These are phyloP conservation scores for Philotrypesis tridentata DNA, from an alignment of 1,140 invertebrate species.

Conservation along the genomic window DNA sequence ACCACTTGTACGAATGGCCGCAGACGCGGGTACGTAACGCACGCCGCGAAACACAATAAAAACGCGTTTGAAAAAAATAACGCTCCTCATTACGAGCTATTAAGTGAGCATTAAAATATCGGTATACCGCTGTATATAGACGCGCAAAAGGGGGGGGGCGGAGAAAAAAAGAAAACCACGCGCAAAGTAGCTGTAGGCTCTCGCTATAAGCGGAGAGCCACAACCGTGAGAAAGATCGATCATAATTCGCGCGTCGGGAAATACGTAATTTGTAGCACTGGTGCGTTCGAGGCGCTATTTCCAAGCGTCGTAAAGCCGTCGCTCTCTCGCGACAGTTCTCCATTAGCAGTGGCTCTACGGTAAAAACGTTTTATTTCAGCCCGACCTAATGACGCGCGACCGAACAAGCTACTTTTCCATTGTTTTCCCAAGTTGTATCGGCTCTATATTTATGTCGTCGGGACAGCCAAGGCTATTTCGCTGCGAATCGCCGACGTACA, in stretches of 20 bases:
- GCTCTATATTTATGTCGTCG: background rate
- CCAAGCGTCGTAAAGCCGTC: conserved; percentile 21
- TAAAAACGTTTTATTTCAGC: conserved; percentile 19
- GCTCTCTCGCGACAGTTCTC: background rate
- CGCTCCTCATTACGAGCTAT: background rate
- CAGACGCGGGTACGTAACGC: background rate
- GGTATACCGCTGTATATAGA: too few relatives aligned
- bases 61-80: background rate
- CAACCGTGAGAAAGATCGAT: conserved; percentile 21
- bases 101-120: background rate
- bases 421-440: background rate
- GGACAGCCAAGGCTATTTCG: too few relatives aligned
- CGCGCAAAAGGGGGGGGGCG: background rate
- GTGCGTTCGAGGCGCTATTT: conserved; percentile 25
- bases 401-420: background rate
- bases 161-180: background rate
- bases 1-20: background rate
- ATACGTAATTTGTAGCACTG: conserved; percentile 33
- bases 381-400: conserved; percentile 6
- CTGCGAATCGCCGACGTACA: too few relatives aligned
- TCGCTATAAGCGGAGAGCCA: background rate
- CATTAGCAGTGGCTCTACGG: background rate
- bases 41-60: too few relatives aligned
- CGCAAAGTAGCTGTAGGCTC: too few relatives aligned
- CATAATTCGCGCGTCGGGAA: conserved; percentile 21